Evolutionary conservation across 1,140 invertebrate species (phyloP), one percentile per base, ranked within the genome.

Genomic region (Zelostemma sp.): DNA sequence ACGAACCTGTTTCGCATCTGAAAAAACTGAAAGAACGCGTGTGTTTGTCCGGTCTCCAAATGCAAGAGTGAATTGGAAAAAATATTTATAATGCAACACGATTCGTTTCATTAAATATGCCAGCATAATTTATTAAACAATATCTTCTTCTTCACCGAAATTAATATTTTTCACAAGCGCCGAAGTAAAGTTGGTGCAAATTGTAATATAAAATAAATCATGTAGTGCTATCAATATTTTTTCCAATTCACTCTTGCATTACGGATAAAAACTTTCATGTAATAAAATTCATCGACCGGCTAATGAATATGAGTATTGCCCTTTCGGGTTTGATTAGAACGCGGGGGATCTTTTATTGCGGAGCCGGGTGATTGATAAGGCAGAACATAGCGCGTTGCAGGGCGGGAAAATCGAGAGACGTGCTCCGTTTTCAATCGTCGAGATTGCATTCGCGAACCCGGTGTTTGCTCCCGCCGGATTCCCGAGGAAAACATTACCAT

Each of bases 191-290:
- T n/a, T n/a, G n/a, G n/a, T n/a, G n/a, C n/a, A n/a, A n/a, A n/a
- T n/a, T n/a, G n/a, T n/a, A n/a, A n/a, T n/a, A n/a, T n/a, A n/a
- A n/a, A n/a, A n/a, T n/a, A n/a, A n/a, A n/a, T n/a, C n/a, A n/a
- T n/a, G n/a, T n/a, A n/a, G n/a, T n/a, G n/a, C n/a, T n/a, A n/a
- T n/a, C n/a, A n/a, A n/a, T n/a, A n/a, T n/a, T n/a, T n/a, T n/a
- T n/a, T n/a, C n/a, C n/a, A n/a, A n/a, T n/a, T n/a, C n/a, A n/a
- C n/a, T n/a, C n/a, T n/a, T n/a, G n/a, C n/a, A n/a, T n/a, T n/a
- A n/a, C n/a, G n/a, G n/a, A 40, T 46, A 48, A 53, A 70, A 69
- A 70, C 53, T 69, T 70, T 38, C 21, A 1, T 25, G 35, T 19
- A 53, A 64, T 53, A 49, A 61, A 66, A 58, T 21, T 47, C 35